Evolutionary conservation across 2,888 invertebrate genomes (phyloP).

Genomic region (Drosophila subsilvestris): DNA sequence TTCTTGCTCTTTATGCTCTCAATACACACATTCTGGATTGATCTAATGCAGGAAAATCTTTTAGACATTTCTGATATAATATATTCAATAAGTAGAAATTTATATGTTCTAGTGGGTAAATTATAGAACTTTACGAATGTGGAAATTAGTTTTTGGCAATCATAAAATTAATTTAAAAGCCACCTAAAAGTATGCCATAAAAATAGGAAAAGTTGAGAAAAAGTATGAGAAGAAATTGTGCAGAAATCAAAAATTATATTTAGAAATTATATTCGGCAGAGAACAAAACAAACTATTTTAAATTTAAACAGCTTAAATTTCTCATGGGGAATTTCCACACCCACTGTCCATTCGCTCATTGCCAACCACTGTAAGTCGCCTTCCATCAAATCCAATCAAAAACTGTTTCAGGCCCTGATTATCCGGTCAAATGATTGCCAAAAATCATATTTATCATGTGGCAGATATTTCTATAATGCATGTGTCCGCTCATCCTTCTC

Average conservation of each 20-base stretch:
- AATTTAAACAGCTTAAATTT: too few relatives aligned
- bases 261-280: too few relatives aligned
- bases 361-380: slow-evolving; percentile 5
- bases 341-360: neutral
- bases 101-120: neutral
- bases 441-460: slow-evolving; percentile 20
- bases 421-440: slow-evolving; percentile 74
- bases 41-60: neutral
- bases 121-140: neutral
- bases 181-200: slow-evolving; percentile 3
- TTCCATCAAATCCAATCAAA: slow-evolving; percentile 34
- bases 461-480: slow-evolving; percentile 31
- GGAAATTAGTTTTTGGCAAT: neutral
- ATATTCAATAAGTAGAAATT: too few relatives aligned
- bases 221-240: too few relatives aligned
- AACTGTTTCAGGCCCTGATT: slow-evolving; percentile 64
- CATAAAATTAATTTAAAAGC: neutral
- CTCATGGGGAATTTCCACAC: neutral
- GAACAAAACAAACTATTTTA: too few relatives aligned
- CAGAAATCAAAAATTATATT: neutral
- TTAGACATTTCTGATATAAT: neutral
- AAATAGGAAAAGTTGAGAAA: too few relatives aligned
- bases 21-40: neutral
- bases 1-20: neutral
- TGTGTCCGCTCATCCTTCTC: neutral